These are phyloP conservation scores for Spea hammondii DNA, from an alignment of 2,797 vertebrate genomes.

Conservation along the genomic window DNA sequence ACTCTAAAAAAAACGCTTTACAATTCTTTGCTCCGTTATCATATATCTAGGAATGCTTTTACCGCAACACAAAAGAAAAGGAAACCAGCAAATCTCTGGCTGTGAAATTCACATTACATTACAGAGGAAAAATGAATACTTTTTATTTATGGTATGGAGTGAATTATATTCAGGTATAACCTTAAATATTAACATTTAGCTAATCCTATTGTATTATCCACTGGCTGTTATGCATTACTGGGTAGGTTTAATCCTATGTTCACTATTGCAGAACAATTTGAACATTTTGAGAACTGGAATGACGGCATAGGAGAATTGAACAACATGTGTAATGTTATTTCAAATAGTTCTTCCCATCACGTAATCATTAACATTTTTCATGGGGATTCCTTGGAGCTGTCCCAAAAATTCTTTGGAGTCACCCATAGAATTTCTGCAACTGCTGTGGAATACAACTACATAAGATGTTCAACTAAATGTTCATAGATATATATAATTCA, in stretches of 20 bases:
- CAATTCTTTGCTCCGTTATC: constrained; percentile 50
- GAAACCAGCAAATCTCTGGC: constrained; percentile 12
- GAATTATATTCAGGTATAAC: neutral
- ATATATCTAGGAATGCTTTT: constrained; percentile 62
- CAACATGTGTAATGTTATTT: too few species aligned
- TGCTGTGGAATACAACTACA: too few species aligned
- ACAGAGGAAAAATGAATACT: neutral
- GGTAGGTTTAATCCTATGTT: neutral
- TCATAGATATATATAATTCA: too few species aligned
- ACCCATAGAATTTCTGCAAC: too few species aligned
- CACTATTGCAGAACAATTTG: neutral
- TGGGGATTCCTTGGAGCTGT: too few species aligned
- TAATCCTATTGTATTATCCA: neutral
- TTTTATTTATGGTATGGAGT: neutral
- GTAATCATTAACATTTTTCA: too few species aligned
- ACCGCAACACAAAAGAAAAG: constrained; percentile 55
- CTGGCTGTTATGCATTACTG: neutral
- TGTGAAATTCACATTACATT: constrained; percentile 4
- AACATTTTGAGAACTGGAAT: too few species aligned
- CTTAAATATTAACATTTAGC: constrained; percentile 1
- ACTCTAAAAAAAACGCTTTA: constrained; percentile 29
- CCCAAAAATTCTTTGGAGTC: too few species aligned
- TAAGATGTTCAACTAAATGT: too few species aligned
- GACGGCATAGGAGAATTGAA: too few species aligned
- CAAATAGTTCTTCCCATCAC: too few species aligned